Percentiles rank a stretch among this genome's conserved stretches.
These are phyloP conservation scores for Falco peregrinus DNA, from an alignment of 2,797 vertebrate species.

Conservation along the genomic window DNA sequence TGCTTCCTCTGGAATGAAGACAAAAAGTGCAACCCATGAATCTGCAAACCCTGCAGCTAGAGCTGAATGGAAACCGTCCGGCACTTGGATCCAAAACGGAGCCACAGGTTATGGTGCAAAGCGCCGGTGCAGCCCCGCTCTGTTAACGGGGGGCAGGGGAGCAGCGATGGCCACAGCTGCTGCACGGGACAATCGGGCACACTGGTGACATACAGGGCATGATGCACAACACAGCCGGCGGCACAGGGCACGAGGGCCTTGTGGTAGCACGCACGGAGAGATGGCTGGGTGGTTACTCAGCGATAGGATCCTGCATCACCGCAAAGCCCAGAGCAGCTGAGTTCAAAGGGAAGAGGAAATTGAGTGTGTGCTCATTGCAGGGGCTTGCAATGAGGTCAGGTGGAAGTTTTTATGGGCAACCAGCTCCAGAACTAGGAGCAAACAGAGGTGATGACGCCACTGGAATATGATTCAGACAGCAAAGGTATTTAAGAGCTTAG, in stretches of 20 bases:
- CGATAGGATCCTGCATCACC: not conserved
- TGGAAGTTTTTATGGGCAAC: not conserved
- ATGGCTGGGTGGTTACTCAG: not conserved
- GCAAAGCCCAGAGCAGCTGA: not conserved
- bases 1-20: rapidly evolving
- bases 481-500: conserved; percentile 8
- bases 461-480: not conserved
- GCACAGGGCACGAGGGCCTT: rapidly evolving
- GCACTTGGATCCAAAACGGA: not conserved
- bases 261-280: rapidly evolving
- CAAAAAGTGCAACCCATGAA: not conserved
- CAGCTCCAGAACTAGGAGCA: not conserved
- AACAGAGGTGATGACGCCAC: not conserved
- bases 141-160: not conserved
- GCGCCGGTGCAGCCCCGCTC: not conserved
- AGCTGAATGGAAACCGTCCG: not conserved
- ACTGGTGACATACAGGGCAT: rapidly evolving
- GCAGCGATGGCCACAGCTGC: not conserved
- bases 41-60: not conserved
- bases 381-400: conserved; percentile 18
- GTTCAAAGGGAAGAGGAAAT: conserved; percentile 3
- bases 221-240: rapidly evolving
- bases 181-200: too few species aligned
- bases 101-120: not conserved
- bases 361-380: not conserved